phyloP scores from a whole-genome alignment of 2,113 vertebrate genomes.

The Onychostruthus taczanowskii region DNA sequence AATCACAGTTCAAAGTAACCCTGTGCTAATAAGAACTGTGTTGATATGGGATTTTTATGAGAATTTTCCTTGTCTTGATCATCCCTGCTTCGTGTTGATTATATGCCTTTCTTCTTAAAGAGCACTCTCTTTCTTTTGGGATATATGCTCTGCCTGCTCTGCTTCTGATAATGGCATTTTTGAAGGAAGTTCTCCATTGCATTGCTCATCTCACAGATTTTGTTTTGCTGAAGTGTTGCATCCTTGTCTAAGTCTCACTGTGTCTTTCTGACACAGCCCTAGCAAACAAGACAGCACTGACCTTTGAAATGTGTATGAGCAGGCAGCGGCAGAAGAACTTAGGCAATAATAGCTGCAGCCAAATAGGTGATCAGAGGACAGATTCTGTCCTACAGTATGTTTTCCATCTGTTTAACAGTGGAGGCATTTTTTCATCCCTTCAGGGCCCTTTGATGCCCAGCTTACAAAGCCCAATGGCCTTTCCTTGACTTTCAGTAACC shows the following conservation, averaged over 20 bases:
- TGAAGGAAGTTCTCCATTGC: not conserved
- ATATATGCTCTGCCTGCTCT: not conserved
- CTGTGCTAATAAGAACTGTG: not conserved
- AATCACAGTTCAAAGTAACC: not conserved
- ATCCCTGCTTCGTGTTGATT: not conserved
- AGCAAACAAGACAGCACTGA: not conserved
- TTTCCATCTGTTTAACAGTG: not conserved
- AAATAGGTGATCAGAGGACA: not conserved
- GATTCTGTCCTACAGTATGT: not conserved
- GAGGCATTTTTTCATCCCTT: not conserved
- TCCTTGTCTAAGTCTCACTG: not conserved
- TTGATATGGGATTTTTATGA: not conserved
- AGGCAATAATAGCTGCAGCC: not conserved
- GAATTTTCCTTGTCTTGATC: conserved; percentile 2
- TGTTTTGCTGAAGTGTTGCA: not conserved
- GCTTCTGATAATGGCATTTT: not conserved
- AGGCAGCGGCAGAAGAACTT: not conserved
- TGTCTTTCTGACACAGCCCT: not conserved
- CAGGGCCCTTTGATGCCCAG: not conserved
- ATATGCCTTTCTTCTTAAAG: not conserved
- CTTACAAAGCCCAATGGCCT: not conserved
- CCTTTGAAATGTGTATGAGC: not conserved
- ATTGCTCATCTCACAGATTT: not conserved
- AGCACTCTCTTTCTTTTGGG: not conserved
- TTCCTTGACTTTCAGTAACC: not conserved